Base-by-base conservation (phyloP, 1,140 invertebrate species). In the Adoxophyes honmai region DNA sequence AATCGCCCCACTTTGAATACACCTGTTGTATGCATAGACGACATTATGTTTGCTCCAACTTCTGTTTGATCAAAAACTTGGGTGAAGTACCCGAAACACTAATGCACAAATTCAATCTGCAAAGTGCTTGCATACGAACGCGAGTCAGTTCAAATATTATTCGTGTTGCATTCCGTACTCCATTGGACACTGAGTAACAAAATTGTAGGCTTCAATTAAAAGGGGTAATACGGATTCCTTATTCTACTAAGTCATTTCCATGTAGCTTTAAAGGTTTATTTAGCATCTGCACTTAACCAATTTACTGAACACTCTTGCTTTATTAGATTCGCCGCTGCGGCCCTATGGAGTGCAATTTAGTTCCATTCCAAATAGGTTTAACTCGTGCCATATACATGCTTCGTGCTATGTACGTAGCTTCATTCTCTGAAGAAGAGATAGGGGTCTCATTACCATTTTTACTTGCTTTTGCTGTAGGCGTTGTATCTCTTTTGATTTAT, bases 241-340 rank as follows among this genome's bases (percentile, higher is more conserved):
- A n/a, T n/a, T n/a, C n/a, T n/a, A n/a, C n/a, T n/a, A n/a, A n/a
- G n/a, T n/a, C n/a, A n/a, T n/a, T n/a, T n/a, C n/a, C n/a, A n/a
- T n/a, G n/a, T n/a, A n/a, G n/a, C n/a, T n/a, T n/a, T n/a, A n/a
- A n/a, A n/a, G n/a, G n/a, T 28, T 28, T 28, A 28, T 28, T 28
- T 28, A 28, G 21, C 28, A 48, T 48, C 21, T 21, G 42, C 42
- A 48, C 42, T 48, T 18, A 48, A 48, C 42, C 42, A 48, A 48
- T 48, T 48, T 48, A 48, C 42, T 11, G 42, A 39, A 48, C 42
- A 48, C 42, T 44, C 39, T 18, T 18, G 42, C 42, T 13, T 18
- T 48, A 48, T 48, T 48, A 48, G 18, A 48, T 28, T 28, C 21
- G 21, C 6, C 21, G 21, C 21, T 28, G 21, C 21, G 36, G 21